Conservation (phyloP, 2,113 vertebrate species). For the Dipodomys ordii region DNA sequence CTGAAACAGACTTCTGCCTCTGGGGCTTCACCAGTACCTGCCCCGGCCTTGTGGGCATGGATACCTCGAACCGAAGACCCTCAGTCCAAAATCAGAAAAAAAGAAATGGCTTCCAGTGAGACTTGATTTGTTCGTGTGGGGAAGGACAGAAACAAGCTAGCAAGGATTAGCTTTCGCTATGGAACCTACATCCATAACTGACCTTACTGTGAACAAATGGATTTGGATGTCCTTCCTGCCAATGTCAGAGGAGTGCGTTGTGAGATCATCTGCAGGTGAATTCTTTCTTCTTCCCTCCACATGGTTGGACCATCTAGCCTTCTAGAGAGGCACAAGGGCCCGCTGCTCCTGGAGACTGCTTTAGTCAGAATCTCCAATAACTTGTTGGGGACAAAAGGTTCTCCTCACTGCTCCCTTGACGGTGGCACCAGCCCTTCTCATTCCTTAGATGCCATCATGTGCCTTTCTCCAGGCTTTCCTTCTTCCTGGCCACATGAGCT, state of each 20-base stretch:
- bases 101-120: neutral
- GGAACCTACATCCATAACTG: neutral
- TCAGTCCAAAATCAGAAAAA: neutral
- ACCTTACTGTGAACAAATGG: neutral
- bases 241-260: neutral
- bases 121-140: neutral
- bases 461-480: neutral
- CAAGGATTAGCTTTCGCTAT: neutral
- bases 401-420: neutral
- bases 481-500: neutral
- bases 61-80: neutral
- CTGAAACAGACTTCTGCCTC: neutral
- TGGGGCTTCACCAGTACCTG: neutral
- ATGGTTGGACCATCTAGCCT: neutral
- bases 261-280: neutral
- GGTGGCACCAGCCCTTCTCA: neutral
- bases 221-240: neutral
- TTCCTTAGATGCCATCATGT: neutral
- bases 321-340: neutral
- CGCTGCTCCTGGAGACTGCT: neutral
- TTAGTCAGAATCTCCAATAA: neutral
- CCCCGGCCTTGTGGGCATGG: neutral
- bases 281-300: neutral
- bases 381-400: neutral
- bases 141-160: neutral